phyloP scores from a whole-genome alignment of 2,888 invertebrate genomes.

The Kuschelorhynchus macadamiae region DNA sequence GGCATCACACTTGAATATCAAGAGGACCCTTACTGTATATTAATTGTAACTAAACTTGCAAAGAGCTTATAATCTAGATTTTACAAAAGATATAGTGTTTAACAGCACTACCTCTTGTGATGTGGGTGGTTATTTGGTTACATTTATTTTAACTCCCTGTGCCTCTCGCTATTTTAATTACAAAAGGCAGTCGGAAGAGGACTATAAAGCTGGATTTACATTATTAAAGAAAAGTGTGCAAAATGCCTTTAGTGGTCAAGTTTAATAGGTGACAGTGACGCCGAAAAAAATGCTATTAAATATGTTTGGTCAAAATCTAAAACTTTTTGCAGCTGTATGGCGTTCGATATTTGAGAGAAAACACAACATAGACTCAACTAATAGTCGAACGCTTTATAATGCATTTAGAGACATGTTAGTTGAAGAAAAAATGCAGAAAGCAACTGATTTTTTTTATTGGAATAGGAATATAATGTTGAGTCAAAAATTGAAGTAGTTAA shows the following conservation, averaged over 20 bases:
- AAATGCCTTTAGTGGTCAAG: conserved; percentile 20
- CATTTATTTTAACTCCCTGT: conserved; percentile 42
- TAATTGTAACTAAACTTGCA: conserved; percentile 25
- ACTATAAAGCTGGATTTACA: conserved; percentile 37
- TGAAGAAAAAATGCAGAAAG: background rate
- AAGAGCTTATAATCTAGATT: conserved; percentile 22
- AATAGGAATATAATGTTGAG: background rate
- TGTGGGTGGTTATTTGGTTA: conserved; percentile 15
- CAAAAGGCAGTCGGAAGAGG: conserved; percentile 31
- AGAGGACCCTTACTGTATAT: conserved; percentile 19
- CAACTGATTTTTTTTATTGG: background rate
- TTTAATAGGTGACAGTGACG: conserved; percentile 38
- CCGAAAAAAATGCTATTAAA: conserved; percentile 39
- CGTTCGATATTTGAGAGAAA: conserved; percentile 38
- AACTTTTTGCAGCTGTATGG: conserved; percentile 31
- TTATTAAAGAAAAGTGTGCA: conserved; percentile 23
- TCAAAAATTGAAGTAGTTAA: background rate
- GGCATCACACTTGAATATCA: conserved; percentile 12
- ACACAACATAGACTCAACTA: conserved; percentile 19
- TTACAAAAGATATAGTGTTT: conserved; percentile 14
- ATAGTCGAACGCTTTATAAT: conserved; percentile 7
- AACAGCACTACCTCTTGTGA: conserved; percentile 30
- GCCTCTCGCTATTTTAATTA: conserved; percentile 40
- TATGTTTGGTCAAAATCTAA: conserved; percentile 30
- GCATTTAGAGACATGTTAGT: conserved; percentile 16